Base-by-base conservation (phyloP, 2,113 vertebrate species). In the Phrynocephalus versicolor region DNA sequence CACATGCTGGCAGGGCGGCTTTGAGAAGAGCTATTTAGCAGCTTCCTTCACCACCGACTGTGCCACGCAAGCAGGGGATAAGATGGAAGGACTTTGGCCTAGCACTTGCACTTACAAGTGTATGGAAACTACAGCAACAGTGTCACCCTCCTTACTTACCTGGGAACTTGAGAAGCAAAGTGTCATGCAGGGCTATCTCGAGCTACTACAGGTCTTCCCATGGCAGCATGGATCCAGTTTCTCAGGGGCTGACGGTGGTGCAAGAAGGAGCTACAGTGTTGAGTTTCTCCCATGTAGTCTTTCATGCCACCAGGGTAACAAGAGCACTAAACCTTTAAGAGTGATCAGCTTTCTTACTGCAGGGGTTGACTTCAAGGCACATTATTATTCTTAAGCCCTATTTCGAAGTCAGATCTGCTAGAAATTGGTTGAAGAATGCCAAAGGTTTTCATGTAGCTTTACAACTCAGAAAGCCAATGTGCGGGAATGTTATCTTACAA, bases 401-500 rank as follows among this genome's bases (percentile, higher is more conserved):
- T 82, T 57, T 67, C n/a, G 65, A 83, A 79, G 33, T 71, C 37
- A 55, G 33, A 62, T 25, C 60, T 75, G 21, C 6, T 57, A 21
- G 45, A 72, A 57, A 72, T 76, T 86, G 58, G 33, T 62, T 78
- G 73, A 79, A 51, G 37, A 62, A 85, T 82, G 19, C 77, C 64
- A 60, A 67, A 83, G 81, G 51, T 30, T n/a, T 41, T 82, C 75
- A 65, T n/a, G 35, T 45, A 87, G 51, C 14, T 88, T 78, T 60
- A 71, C 35, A 82, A 70, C 62, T 82, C 81, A 77, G 89, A 81
- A 77, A 58, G 45, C 16, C 78, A 80, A 77, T 80, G 45, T 51
- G 45, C 5, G 45, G 45, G 10, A 35, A 84, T 72, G 2, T 78
- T 76, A 23, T 13, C 79, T 91, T 87, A n/a, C 21, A 72, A 77